Base-by-base conservation (phyloP, 2,113 vertebrate genomes). In the Perccottus glenii region DNA sequence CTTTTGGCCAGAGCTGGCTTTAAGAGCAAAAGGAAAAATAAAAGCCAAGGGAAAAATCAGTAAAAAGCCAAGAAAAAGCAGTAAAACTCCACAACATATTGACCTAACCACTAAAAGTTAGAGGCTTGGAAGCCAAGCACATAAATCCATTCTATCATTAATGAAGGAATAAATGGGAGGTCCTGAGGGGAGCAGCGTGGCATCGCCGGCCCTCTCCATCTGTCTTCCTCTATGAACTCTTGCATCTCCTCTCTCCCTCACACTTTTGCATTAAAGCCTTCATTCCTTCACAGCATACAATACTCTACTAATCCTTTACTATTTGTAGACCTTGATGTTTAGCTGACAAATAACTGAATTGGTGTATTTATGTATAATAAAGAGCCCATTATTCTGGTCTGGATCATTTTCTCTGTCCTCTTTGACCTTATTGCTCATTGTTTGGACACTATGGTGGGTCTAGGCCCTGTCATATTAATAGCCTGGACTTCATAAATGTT, bases 401-500 rank as follows among this genome's bases (percentile, higher is more conserved):
- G 35, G 61, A 14, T 46, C 56, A 32, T n/a, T 46, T 47, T 0
- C 19, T 12, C 4, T 11, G 55, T 19, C 27, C 0, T 50, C 43
- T 60, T 60, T 75, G 72, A 85, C 75, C 80, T 64, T 70, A 64
- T 47, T 6, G 5, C 44, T 73, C 67, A 73, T 27, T 72, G 42
- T 27, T 60, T 66, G 78, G 67, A 64, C 65, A 60, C 57, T 9
- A 40, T 60, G 73, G 68, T 73, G 64, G 51, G 75, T 70, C 73
- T 61, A 45, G 48, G 68, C 27, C 43, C n/a, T 33, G 6, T 66
- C 68, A 69, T 85, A 88, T 87, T 85, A 90, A 85, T 86, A 89
- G 71, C 73, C 57, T 58, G 36, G 15, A 52, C 60, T 78, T 84
- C 84, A 85, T 91, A 82, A 82, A 90, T 89, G 76, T 87, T 89